Evolutionary conservation across 2,113 vertebrate species (phyloP), one percentile per base, ranked within the genome.

Genomic region (Austrofundulus limnaeus): DNA sequence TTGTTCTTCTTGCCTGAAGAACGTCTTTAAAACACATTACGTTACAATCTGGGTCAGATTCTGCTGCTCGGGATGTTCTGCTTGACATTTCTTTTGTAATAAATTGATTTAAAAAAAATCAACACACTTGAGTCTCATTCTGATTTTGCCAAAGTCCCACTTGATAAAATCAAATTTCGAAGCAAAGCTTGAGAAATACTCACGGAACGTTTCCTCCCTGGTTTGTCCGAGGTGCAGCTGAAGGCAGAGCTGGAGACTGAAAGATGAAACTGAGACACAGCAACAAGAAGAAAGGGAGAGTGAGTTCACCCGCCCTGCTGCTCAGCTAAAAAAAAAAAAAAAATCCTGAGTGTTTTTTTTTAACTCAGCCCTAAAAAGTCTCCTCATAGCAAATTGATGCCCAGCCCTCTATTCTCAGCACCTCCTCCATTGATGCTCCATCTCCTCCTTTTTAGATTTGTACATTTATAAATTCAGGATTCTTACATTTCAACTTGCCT

Each of bases 381-480:
- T 60, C 41, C 58, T 63, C n/a, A 16, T 63, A 65, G 70, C 45
- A 66, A 53, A 70, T 52, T 39, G 56, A 84, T 83, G 82, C 66
- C 85, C 88, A 75, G 64, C 73, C 87, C 83, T 79, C 75, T 57
- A 58, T 77, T 81, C 71, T 71, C 66, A 78, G 42, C 60, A 28
- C 79, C 88, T 83, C 78, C 90, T 84, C 80, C 90, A 84, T 74
- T 78, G 67, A 21, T 61, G 64, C 64, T 61, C 48, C 64, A 65
- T 66, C 51, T 37, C n/a, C 55, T 11, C 11, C 19, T 19, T n/a
- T 45, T 2, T 12, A 46, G 9, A 54, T 50, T 54, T 38, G 21
- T 54, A 48, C 54, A 13, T 13, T 28, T 25, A 19, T 25, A 25
- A 11, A 46, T 70, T 43, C 58, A 15, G 34, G 21, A 48, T 19